Evolutionary conservation across 2,888 invertebrate species (phyloP).

Genomic region (Sesamia inferens): DNA sequence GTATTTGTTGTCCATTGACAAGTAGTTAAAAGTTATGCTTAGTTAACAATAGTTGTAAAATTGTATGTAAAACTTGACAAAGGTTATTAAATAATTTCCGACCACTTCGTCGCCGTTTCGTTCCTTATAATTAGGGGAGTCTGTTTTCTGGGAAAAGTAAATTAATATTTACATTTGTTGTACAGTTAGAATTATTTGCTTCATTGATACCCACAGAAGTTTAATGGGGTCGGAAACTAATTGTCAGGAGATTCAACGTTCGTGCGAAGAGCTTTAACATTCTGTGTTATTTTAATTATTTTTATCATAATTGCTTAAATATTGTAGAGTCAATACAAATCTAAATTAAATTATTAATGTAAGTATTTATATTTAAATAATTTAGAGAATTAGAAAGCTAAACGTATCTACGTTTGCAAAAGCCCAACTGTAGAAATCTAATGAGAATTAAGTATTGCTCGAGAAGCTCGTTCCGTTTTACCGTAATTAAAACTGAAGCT

Average conservation of each 20-base stretch:
- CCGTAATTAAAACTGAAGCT: constrained; percentile 17
- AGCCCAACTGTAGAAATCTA: constrained; percentile 12
- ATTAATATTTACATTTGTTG: constrained; percentile 47
- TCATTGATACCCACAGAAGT: constrained; percentile 22
- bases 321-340: not conserved
- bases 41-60: constrained; percentile 47
- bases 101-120: constrained; percentile 39
- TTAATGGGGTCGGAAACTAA: constrained; percentile 15
- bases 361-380: no score
- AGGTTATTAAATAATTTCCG: constrained; percentile 56
- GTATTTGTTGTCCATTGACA: constrained; percentile 43
- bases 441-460: not conserved
- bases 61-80: constrained; percentile 49
- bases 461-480: constrained; percentile 21
- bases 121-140: constrained; percentile 40
- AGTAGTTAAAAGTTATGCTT: constrained; percentile 57
- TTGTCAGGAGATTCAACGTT: not conserved
- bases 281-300: not conserved
- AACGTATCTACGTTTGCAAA: no score
- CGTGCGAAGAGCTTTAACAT: not conserved
- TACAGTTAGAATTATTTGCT: constrained; percentile 39
- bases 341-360: not conserved
- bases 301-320: not conserved
- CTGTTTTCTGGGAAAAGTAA: constrained; percentile 40
- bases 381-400: no score